Evolutionary conservation across 2,113 vertebrate species (phyloP).

Genomic region (Mirounga angustirostris): DNA sequence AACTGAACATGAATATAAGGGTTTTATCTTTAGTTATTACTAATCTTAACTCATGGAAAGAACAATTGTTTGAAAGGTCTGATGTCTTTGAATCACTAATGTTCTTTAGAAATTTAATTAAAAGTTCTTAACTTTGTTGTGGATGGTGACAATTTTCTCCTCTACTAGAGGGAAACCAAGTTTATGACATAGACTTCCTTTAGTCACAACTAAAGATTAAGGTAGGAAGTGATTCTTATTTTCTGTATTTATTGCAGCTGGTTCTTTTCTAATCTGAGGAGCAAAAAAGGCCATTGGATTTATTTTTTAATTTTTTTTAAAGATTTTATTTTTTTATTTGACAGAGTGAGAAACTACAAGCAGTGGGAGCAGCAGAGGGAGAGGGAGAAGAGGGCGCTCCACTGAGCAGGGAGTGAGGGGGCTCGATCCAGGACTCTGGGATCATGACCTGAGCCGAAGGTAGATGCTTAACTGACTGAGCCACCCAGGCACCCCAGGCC

Average conservation of each 20-base stretch:
- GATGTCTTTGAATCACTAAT: conserved; percentile 37
- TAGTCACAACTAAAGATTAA: neutral
- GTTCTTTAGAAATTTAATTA: conserved; percentile 4
- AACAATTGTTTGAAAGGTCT: conserved; percentile 18
- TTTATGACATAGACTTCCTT: neutral
- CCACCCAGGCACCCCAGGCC: neutral
- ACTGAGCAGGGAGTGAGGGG: neutral
- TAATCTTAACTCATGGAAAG: conserved; percentile 39
- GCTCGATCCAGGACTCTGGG: no score
- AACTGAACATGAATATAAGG: conserved; percentile 37
- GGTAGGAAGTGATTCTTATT: neutral
- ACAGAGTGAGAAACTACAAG: neutral
- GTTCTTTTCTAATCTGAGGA: conserved; percentile 44
- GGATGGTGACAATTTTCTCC: neutral
- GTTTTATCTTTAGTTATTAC: conserved; percentile 36
- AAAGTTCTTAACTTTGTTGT: neutral
- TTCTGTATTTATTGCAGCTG: neutral
- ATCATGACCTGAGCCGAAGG: neutral
- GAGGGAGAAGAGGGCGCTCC: neutral
- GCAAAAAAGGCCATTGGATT: neutral
- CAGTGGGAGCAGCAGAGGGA: neutral
- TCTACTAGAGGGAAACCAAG: neutral
- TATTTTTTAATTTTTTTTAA: neutral
- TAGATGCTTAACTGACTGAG: neutral
- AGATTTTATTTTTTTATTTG: neutral